Evolutionary conservation across 2,888 invertebrate genomes (phyloP), one percentile per base, ranked within the genome.

Genomic region (Plebejus argus): DNA sequence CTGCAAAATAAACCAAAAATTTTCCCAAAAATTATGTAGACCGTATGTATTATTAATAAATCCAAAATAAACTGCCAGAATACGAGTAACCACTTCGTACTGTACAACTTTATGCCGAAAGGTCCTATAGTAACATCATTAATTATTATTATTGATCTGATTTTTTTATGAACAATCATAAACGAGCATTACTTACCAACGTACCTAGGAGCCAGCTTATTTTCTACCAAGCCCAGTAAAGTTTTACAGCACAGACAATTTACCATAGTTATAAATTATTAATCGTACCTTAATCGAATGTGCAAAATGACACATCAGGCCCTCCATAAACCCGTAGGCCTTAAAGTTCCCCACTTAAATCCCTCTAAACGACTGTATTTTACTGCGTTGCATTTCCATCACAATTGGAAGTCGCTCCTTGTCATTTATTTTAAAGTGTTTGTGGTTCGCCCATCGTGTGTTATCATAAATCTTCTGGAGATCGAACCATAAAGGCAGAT

Each of bases 401-500:
- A 94, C 94, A 93, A 93, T 92, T 91, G 91, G 91, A 91, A 89
- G 91, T 90, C 89, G 93, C 94, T 93, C 84, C 93, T 93, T 93
- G 93, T 93, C 93, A 93, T 93, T 93, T 93, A 93, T 93, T 92
- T 93, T 91, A 91, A 93, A 92, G 89, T 92, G 91, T 92, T 90
- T 89, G 92, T 89, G 91, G 88, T 89, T 86, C 88, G 87, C 86
- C 87, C 88, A 87, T 86, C 92, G 92, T 94, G 93, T 88, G 93
- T 94, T 93, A 94, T 94, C 94, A 92, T 93, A 94, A 94, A 94
- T 94, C 94, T 94, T 91, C 91, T 93, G 93, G 92, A 94, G 93
- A 93, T 93, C 91, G 88, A 83, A 88, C 91, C 92, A 93, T 93
- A 93, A 94, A 93, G 85, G 85, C 85, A 92, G 94, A 93, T 93